Conservation (phyloP, 2,888 invertebrate species). For the Sinohyriopsis cumingii region DNA sequence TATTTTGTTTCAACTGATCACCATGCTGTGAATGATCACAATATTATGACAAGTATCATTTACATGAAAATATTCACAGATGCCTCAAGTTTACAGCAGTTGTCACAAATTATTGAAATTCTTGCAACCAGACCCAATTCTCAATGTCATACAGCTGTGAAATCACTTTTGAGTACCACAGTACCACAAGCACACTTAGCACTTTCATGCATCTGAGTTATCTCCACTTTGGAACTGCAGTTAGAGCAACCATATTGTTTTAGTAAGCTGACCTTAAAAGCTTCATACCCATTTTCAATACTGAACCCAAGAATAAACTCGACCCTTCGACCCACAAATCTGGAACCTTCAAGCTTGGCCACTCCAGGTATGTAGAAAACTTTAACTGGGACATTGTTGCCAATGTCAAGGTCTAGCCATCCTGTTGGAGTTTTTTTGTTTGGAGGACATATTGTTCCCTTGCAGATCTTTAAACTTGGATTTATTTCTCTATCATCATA, state of each 20-base stretch:
- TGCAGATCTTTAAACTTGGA: slow-evolving; percentile 12
- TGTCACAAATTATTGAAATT: too few relatives aligned
- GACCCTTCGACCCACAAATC: slow-evolving; percentile 24
- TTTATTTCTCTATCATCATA: slow-evolving; percentile 8
- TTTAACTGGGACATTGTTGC: slow-evolving; percentile 26
- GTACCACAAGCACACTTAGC: slow-evolving; percentile 1
- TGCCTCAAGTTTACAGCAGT: too few relatives aligned
- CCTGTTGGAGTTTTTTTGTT: slow-evolving; percentile 29
- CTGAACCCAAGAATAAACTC: slow-evolving; percentile 31
- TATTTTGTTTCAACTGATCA: too few relatives aligned
- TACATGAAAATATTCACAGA: too few relatives aligned
- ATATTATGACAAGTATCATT: too few relatives aligned
- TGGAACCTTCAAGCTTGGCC: slow-evolving; percentile 16
- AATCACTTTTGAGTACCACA: too few relatives aligned
- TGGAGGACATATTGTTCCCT: slow-evolving; percentile 36
- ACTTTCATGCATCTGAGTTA: slow-evolving; percentile 3
- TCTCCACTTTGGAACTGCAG: slow-evolving; percentile 13
- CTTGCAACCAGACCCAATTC: too few relatives aligned
- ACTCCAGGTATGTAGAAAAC: slow-evolving; percentile 26
- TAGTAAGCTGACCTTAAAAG: slow-evolving; percentile 15
- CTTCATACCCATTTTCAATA: slow-evolving; percentile 21
- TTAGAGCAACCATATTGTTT: slow-evolving; percentile 12
- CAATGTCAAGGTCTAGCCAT: slow-evolving; percentile 30
- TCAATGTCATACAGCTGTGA: too few relatives aligned
- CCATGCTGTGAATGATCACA: too few relatives aligned